A percentile compares a stretch with the other conserved stretches of the same genome.
These are phyloP conservation scores for Nerophis ophidion DNA, from an alignment of 2,113 vertebrate genomes.

Conservation along the genomic window DNA sequence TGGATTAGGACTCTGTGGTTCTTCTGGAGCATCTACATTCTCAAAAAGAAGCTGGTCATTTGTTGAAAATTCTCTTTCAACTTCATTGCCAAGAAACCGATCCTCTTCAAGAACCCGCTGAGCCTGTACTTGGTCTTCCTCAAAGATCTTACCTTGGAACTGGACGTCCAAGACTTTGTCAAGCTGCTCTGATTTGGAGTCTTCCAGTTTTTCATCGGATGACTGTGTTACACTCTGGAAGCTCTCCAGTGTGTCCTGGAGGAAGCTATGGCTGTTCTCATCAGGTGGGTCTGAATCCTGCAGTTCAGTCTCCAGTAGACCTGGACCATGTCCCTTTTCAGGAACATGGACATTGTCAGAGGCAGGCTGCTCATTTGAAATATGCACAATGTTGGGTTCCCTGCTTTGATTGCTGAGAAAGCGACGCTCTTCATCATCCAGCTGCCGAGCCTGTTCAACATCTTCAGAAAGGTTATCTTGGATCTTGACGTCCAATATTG, in stretches of 20 bases:
- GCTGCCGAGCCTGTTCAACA: background rate
- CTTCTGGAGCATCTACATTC: background rate
- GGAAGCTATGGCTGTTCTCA: background rate
- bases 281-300: conserved; percentile 26
- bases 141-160: background rate
- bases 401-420: background rate
- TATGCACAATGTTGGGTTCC: background rate
- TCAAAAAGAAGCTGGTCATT: background rate
- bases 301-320: conserved; percentile 38
- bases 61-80: background rate
- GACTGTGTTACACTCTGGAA: conserved; percentile 17
- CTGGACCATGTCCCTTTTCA: conserved; percentile 11
- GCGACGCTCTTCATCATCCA: background rate
- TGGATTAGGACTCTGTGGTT: conserved; percentile 10
- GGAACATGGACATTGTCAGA: background rate
- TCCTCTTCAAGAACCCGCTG: background rate
- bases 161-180: background rate
- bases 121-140: conserved; percentile 25
- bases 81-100: background rate
- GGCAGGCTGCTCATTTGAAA: background rate
- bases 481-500: background rate
- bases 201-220: conserved; percentile 5
- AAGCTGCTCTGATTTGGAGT: conserved; percentile 11
- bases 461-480: background rate
- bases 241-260: conserved; percentile 40